Conservation (phyloP, 2,888 invertebrate genomes). For the Drosophila kanekoi region DNA sequence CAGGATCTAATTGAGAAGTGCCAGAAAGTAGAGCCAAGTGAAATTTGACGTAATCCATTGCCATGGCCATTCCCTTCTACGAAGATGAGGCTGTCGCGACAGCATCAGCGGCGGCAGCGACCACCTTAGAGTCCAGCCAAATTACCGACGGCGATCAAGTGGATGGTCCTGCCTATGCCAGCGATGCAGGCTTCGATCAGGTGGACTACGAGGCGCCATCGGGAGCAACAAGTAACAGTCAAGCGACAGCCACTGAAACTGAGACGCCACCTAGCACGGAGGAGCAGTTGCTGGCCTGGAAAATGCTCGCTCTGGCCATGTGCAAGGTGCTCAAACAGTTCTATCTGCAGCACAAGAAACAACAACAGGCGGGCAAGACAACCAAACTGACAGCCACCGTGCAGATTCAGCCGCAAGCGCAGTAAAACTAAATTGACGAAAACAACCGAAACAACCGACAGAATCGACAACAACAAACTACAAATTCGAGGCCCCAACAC, state of each 20-base stretch:
- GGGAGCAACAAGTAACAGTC: conserved; percentile 46
- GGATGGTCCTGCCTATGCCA: conserved; percentile 64
- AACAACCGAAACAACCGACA: conserved; percentile 20
- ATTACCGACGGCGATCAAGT: conserved; percentile 74
- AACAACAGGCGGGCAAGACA: conserved; percentile 53
- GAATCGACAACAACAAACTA: conserved; percentile 28
- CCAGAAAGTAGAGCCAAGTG: conserved; percentile 6
- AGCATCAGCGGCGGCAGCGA: conserved; percentile 42
- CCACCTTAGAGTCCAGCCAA: conserved; percentile 45
- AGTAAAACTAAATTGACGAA: conserved; percentile 48
- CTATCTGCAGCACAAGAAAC: conserved; percentile 70
- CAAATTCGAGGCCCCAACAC: conserved; percentile 27
- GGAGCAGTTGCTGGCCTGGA: conserved; percentile 80
- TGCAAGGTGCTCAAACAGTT: conserved; percentile 83
- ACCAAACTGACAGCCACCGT: conserved; percentile 74
- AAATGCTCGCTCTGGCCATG: conserved; percentile 82
- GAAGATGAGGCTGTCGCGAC: conserved; percentile 68
- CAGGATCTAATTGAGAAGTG: conserved; percentile 12
- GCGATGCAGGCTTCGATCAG: conserved; percentile 54
- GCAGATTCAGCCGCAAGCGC: conserved; percentile 77
- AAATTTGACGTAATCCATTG: conserved; percentile 49
- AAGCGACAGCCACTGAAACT: conserved; percentile 13
- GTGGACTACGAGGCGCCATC: conserved; percentile 70
- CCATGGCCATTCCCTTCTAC: conserved; percentile 83
- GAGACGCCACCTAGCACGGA: conserved; percentile 57